phyloP scores from a whole-genome alignment of 2,888 invertebrate genomes.

The Hecatera dysodea region DNA sequence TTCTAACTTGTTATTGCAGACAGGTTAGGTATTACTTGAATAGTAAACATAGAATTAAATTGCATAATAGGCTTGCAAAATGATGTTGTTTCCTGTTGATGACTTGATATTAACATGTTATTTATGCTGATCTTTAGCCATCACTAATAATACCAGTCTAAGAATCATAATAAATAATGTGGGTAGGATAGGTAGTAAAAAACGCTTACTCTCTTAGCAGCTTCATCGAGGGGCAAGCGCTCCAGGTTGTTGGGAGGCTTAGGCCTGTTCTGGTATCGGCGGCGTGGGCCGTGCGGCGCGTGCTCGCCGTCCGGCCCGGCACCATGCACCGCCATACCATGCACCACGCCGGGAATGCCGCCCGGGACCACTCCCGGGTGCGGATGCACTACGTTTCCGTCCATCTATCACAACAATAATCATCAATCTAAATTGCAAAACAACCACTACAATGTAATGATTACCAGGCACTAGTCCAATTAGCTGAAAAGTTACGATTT shows the following conservation, averaged over 20 bases:
- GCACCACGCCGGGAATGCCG: conserved; percentile 82
- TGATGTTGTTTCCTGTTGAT: background rate
- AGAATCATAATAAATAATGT: background rate
- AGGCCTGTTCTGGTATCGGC: conserved; percentile 86
- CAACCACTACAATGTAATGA: conserved; percentile 5
- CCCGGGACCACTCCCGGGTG: conserved; percentile 83
- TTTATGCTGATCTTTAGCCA: background rate
- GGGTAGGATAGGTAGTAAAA: background rate
- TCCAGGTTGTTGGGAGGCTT: conserved; percentile 88
- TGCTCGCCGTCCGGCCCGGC: conserved; percentile 87
- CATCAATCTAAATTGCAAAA: conserved; percentile 13
- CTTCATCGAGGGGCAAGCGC: conserved; percentile 92
- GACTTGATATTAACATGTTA: background rate
- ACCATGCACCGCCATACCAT: conserved; percentile 84
- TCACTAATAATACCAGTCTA: background rate
- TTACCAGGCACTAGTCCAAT: conserved; percentile 8
- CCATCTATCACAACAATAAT: conserved; percentile 78
- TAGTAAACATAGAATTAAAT: background rate
- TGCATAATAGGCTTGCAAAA: background rate
- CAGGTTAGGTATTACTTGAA: background rate
- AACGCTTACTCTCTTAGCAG: conserved; percentile 91
- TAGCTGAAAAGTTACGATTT: conserved; percentile 32
- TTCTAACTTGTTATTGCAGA: background rate
- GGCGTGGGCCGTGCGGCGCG: conserved; percentile 82
- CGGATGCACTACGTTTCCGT: conserved; percentile 83